Percentiles rank a stretch among this genome's conserved stretches.
Conservation (phyloP, 2,797 vertebrate species). For the Cossypha caffra region DNA sequence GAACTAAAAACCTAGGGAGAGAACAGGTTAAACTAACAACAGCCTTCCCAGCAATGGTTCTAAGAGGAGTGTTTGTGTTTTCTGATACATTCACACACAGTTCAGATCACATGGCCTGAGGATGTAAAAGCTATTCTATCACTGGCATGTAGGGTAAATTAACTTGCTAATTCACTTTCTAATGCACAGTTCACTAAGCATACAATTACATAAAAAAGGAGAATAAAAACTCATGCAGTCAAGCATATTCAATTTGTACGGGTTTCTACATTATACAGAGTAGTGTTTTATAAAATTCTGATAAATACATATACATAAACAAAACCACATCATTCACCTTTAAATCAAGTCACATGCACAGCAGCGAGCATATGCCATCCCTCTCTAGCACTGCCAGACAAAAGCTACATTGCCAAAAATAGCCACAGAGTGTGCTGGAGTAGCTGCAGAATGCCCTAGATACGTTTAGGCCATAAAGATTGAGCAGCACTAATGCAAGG, state of each 20-base stretch:
- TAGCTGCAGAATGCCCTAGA: constrained; percentile 68
- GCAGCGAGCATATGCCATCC: constrained; percentile 57
- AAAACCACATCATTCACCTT: background rate
- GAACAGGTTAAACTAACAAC: background rate
- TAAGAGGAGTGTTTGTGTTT: background rate
- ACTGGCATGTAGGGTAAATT: background rate
- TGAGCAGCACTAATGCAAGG: background rate
- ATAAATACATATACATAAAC: background rate
- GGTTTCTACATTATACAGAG: background rate
- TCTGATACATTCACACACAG: background rate
- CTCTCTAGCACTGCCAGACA: constrained; percentile 55
- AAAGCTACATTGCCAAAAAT: constrained; percentile 70
- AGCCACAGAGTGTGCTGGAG: constrained; percentile 37
- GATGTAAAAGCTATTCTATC: constrained; percentile 24
- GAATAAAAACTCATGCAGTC: background rate
- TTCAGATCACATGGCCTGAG: background rate
- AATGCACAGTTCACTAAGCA: background rate
- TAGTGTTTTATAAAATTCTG: background rate
- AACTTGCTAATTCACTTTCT: constrained; percentile 33
- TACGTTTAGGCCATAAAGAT: background rate
- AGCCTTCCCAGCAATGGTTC: background rate
- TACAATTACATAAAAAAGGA: background rate
- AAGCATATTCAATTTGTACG: background rate
- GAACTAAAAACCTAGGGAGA: background rate
- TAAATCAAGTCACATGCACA: constrained; percentile 43